Evolutionary conservation across 1,140 invertebrate species (phyloP).

Genomic region (Heliconius nattereri): DNA sequence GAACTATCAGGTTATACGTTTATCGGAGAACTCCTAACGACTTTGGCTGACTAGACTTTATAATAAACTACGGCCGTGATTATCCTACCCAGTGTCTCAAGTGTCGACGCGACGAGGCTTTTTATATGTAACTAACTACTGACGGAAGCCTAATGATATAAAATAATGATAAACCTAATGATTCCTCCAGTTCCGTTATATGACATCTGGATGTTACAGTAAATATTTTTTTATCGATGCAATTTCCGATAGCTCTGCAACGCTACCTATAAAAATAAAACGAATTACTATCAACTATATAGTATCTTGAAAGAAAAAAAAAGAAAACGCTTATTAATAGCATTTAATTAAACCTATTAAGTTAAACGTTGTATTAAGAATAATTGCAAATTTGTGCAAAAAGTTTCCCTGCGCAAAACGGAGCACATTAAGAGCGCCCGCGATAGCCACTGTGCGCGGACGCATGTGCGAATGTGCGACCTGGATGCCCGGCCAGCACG

Average conservation of each 20-base stretch:
- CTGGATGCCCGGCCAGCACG: slow-evolving; percentile 65
- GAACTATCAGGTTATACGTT: slow-evolving; percentile 20
- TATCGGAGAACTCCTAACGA: slow-evolving; percentile 39
- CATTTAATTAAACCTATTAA: neutral
- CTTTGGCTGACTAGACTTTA: slow-evolving; percentile 45
- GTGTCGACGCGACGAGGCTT: slow-evolving; percentile 43
- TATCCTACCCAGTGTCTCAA: slow-evolving; percentile 45
- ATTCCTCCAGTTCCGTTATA: slow-evolving; percentile 45
- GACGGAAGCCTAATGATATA: slow-evolving; percentile 48
- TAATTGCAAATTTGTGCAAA: slow-evolving; percentile 26
- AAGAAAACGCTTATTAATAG: neutral
- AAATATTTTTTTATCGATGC: slow-evolving; percentile 44
- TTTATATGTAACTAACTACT: slow-evolving; percentile 50
- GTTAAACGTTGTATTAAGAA: neutral
- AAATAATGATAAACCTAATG: slow-evolving; percentile 38
- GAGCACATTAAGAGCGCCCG: slow-evolving; percentile 59
- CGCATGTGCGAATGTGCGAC: slow-evolving; percentile 58
- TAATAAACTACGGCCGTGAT: slow-evolving; percentile 55
- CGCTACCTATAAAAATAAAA: neutral
- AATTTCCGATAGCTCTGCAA: neutral
- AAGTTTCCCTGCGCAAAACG: slow-evolving; percentile 49
- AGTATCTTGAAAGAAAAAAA: neutral
- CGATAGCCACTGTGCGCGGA: slow-evolving; percentile 50
- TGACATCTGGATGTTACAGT: slow-evolving; percentile 49
- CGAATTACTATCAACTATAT: neutral